Evolutionary conservation across 1,140 invertebrate genomes (phyloP).

Genomic region (Nephotettix cincticeps): DNA sequence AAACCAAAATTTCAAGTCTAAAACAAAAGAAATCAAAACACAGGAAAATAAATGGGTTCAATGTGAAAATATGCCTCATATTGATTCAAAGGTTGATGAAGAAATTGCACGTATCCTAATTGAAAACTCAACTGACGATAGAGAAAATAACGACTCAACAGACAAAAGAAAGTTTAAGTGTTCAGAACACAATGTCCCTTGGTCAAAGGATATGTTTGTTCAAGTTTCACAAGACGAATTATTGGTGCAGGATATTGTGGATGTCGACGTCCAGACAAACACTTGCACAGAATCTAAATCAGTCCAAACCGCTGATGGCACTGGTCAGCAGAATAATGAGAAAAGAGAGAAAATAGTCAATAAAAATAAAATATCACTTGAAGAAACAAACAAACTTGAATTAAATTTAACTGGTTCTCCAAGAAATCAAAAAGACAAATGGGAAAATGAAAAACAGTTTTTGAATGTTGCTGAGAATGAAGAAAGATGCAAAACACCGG

Average conservation of each 20-base stretch:
- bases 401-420: neutral
- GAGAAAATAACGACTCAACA: neutral
- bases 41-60: conserved; percentile 14
- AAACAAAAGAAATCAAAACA: conserved; percentile 17
- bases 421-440: neutral
- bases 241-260: neutral
- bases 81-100: conserved; percentile 26
- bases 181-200: neutral
- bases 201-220: neutral
- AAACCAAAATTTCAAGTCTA: conserved; percentile 9
- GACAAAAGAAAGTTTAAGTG: neutral
- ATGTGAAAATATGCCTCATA: conserved; percentile 11
- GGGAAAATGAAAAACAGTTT: neutral
- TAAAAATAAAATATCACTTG: neutral
- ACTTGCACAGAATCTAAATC: neutral
- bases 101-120: conserved; percentile 25
- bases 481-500: conserved; percentile 7
- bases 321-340: neutral
- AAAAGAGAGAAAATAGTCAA: neutral
- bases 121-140: conserved; percentile 16
- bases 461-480: neutral
- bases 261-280: neutral
- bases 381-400: neutral
- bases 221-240: neutral
- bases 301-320: neutral